These are phyloP conservation scores for Argyrosomus japonicus DNA, from an alignment of 2,113 vertebrate genomes.

Conservation along the genomic window DNA sequence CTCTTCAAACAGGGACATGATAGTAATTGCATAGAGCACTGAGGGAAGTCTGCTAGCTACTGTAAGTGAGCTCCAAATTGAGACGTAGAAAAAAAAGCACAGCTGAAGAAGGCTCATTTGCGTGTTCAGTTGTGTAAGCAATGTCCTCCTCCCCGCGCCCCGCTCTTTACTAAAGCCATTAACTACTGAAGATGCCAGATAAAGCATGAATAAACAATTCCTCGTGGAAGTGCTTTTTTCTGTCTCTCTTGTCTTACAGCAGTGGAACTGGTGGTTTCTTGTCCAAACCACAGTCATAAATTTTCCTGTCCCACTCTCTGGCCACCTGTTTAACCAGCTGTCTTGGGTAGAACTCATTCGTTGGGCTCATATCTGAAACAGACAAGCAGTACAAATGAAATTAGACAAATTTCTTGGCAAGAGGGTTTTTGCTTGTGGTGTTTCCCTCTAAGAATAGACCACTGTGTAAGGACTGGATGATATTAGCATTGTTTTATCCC, in stretches of 20 bases:
- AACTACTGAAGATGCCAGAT: conserved; percentile 48
- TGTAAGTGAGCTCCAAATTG: conserved; percentile 43
- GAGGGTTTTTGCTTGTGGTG: background rate
- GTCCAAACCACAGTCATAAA: conserved; percentile 24
- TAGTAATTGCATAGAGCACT: conserved; percentile 72
- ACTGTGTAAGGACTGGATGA: background rate
- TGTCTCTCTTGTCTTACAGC: conserved; percentile 41
- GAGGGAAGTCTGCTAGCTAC: conserved; percentile 62
- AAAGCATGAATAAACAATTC: conserved; percentile 41
- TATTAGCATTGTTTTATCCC: background rate
- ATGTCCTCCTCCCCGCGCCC: background rate
- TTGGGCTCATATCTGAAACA: conserved; percentile 84
- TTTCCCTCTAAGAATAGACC: background rate
- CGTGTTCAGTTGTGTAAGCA: conserved; percentile 32
- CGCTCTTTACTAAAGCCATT: conserved; percentile 40
- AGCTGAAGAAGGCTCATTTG: conserved; percentile 33
- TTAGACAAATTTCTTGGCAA: background rate
- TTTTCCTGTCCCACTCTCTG: conserved; percentile 15
- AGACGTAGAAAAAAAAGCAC: conserved; percentile 55
- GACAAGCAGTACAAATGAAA: background rate
- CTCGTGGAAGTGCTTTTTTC: conserved; percentile 18
- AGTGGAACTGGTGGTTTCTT: conserved; percentile 35
- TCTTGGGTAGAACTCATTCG: conserved; percentile 73
- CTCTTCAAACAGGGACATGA: conserved; percentile 60
- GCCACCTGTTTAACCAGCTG: conserved; percentile 21